These are phyloP conservation scores for Chaenodraco wilsoni DNA, from an alignment of 2,797 vertebrate genomes.

Conservation along the genomic window DNA sequence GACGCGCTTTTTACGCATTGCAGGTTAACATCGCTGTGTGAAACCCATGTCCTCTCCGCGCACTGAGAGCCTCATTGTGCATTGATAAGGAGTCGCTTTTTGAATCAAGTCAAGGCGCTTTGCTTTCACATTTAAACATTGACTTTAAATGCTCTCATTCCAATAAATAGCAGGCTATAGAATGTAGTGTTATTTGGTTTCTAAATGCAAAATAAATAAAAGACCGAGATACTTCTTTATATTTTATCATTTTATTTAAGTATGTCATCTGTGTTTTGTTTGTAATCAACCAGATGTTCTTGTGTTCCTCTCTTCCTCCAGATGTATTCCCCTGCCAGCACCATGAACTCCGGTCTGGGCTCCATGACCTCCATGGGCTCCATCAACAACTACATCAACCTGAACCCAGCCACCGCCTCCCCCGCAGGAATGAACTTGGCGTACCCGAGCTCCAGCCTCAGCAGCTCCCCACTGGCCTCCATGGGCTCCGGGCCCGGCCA, in stretches of 20 bases:
- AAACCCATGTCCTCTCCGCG: conserved; percentile 70
- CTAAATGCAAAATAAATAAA: background rate
- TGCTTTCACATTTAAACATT: conserved; percentile 8
- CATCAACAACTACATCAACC: conserved; percentile 92
- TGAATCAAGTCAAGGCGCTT: conserved; percentile 15
- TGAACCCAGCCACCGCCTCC: conserved; percentile 85
- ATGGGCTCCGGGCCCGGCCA: conserved; percentile 80
- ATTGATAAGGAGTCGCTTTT: conserved; percentile 71
- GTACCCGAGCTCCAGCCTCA: conserved; percentile 81
- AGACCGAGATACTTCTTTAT: background rate
- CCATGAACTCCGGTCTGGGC: conserved; percentile 85
- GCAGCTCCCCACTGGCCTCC: conserved; percentile 72
- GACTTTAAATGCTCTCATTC: background rate
- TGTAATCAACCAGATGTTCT: conserved; percentile 31
- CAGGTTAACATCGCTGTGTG: conserved; percentile 78
- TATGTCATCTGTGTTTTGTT: background rate
- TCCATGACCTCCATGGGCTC: conserved; percentile 83
- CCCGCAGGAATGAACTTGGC: conserved; percentile 85
- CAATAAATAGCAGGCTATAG: background rate
- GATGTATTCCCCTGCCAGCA: conserved; percentile 89
- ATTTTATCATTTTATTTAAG: background rate
- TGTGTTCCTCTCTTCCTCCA: conserved; percentile 53
- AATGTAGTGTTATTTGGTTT: background rate
- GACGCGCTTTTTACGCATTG: conserved; percentile 82
- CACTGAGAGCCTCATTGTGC: conserved; percentile 82